Conservation (phyloP, 2,888 invertebrate genomes). For the Caenorhabditis afra region DNA sequence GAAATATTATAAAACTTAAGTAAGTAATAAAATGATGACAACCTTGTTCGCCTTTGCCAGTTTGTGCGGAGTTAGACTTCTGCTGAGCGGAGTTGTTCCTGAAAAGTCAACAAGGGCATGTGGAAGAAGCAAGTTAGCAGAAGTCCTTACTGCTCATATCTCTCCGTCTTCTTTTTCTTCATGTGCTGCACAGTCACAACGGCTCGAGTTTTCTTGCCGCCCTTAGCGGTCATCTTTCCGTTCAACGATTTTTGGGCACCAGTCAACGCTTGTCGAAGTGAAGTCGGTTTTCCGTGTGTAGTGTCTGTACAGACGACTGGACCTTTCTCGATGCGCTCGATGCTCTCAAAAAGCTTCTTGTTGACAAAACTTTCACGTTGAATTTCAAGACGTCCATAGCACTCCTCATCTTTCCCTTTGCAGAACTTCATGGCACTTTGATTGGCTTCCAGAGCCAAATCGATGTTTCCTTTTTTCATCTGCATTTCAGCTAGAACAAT, state of each 20-base stretch:
- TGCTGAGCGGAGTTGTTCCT: conserved; percentile 39
- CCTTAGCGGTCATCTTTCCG: conserved; percentile 59
- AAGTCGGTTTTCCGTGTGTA: conserved; percentile 62
- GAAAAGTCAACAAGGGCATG: conserved; percentile 13
- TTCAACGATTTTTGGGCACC: conserved; percentile 68
- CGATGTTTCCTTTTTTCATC: conserved; percentile 76
- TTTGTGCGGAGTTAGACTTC: conserved; percentile 30
- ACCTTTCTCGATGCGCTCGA: conserved; percentile 80
- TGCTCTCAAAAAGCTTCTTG: conserved; percentile 80
- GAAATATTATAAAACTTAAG: not conserved
- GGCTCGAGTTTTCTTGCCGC: conserved; percentile 56
- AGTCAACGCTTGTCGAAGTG: conserved; percentile 67
- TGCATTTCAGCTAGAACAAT: conserved; percentile 80
- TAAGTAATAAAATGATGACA: not conserved
- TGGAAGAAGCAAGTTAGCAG: not conserved
- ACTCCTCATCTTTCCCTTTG: conserved; percentile 78
- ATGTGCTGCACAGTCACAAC: conserved; percentile 63
- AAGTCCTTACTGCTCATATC: conserved; percentile 38
- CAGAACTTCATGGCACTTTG: conserved; percentile 77
- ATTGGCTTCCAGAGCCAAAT: conserved; percentile 80
- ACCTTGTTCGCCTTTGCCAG: conserved; percentile 32
- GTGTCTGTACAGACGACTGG: conserved; percentile 42
- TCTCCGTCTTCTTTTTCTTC: conserved; percentile 65
- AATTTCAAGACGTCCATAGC: conserved; percentile 73
- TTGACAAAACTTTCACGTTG: conserved; percentile 78